Evolutionary conservation across 2,797 vertebrate species (phyloP).

Genomic region (Lophotriccus pileatus): DNA sequence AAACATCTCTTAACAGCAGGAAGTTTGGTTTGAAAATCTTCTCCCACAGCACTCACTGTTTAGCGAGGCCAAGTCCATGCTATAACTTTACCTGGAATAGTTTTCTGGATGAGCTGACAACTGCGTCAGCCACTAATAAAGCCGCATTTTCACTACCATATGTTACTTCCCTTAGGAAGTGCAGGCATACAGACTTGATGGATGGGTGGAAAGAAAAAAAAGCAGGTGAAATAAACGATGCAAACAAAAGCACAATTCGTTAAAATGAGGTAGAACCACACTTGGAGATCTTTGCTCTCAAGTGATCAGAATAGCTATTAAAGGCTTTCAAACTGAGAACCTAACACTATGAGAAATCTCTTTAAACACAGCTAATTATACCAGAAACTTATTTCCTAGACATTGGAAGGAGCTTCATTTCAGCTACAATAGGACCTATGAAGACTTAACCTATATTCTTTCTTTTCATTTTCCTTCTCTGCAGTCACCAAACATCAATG

Average conservation of each 20-base stretch:
- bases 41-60: not conserved
- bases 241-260: not conserved
- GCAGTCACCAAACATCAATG: not conserved
- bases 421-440: not conserved
- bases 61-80: not conserved
- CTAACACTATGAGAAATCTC: not conserved
- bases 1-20: fast-evolving
- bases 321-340: not conserved
- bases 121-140: not conserved
- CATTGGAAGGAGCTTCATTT: not conserved
- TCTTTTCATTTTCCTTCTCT: not conserved
- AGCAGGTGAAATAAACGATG: not conserved
- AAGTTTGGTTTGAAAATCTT: not conserved
- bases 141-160: not conserved
- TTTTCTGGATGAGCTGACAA: not conserved
- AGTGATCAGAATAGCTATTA: not conserved
- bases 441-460: not conserved
- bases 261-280: not conserved
- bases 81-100: not conserved
- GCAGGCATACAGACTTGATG: not conserved
- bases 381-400: not conserved
- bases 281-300: not conserved
- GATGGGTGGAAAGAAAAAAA: not conserved
- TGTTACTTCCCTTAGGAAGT: not conserved
- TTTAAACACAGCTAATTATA: not conserved